A percentile compares a stretch with the other conserved stretches of the same genome.
Conservation (phyloP, 2,113 vertebrate genomes). For the Scopus umbretta region DNA sequence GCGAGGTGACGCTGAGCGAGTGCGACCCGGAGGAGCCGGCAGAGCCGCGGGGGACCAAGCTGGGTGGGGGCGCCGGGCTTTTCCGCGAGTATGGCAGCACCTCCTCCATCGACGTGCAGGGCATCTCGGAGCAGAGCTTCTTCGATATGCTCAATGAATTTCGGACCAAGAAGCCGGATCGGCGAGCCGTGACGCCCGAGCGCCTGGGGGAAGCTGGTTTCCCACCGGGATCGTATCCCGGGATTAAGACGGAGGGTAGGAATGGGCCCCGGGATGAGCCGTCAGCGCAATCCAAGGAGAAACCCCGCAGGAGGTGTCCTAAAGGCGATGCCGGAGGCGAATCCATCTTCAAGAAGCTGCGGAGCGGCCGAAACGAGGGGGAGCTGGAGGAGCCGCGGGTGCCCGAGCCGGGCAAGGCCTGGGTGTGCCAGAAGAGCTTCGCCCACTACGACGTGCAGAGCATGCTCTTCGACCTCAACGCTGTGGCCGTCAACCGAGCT, state of each 20-base stretch:
- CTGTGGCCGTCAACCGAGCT: slow-evolving; percentile 72
- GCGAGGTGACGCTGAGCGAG: slow-evolving; percentile 90
- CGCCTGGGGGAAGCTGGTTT: background rate
- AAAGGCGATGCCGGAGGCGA: slow-evolving; percentile 64
- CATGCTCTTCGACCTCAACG: slow-evolving; percentile 85
- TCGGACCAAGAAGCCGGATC: slow-evolving; percentile 75
- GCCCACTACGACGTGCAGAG: slow-evolving; percentile 92
- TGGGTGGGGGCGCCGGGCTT: slow-evolving; percentile 52
- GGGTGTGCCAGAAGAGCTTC: slow-evolving; percentile 87
- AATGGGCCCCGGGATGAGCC: background rate
- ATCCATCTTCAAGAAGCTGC: slow-evolving; percentile 86
- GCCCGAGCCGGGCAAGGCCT: slow-evolving; percentile 54
- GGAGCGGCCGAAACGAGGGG: slow-evolving; percentile 70
- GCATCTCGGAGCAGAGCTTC: slow-evolving; percentile 86
- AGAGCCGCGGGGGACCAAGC: background rate
- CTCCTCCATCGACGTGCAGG: slow-evolving; percentile 90
- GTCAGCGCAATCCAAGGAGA: slow-evolving; percentile 58
- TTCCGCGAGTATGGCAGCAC: slow-evolving; percentile 94
- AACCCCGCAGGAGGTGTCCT: slow-evolving; percentile 76
- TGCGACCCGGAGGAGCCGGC: slow-evolving; percentile 75
- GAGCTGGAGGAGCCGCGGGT: slow-evolving; percentile 42
- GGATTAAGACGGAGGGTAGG: rapidly evolving
- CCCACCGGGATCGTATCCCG: rapidly evolving
- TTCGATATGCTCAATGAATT: slow-evolving; percentile 88
- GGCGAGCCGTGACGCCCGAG: slow-evolving; percentile 49